Conservation (phyloP, 2,797 vertebrate species). For the Australoheros facetus region DNA sequence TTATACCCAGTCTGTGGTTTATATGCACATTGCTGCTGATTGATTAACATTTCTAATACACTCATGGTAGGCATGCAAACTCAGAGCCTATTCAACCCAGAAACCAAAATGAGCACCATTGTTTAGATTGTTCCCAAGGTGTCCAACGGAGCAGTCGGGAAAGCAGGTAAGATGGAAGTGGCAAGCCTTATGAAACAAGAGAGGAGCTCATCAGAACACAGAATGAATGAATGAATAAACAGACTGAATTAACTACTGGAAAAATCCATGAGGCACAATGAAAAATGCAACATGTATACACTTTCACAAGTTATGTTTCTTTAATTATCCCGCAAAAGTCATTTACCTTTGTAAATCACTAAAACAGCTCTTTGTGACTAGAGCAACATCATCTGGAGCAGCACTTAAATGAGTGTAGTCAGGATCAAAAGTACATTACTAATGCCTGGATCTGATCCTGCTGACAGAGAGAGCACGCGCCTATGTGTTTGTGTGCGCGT, state of each 20-base stretch:
- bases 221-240: neutral
- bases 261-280: neutral
- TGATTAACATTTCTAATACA: neutral
- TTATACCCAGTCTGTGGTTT: neutral
- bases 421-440: constrained; percentile 70
- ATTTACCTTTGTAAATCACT: constrained; percentile 10
- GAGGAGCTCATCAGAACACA: neutral
- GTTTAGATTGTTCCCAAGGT: neutral
- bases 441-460: constrained; percentile 51
- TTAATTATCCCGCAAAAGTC: neutral
- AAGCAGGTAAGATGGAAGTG: neutral
- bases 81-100: neutral
- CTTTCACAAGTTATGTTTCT: neutral
- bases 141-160: neutral
- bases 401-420: constrained; percentile 63
- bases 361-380: constrained; percentile 24
- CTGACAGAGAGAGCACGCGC: constrained; percentile 18
- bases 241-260: no score
- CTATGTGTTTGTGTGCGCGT: constrained; percentile 1
- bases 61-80: neutral
- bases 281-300: neutral
- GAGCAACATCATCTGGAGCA: constrained; percentile 53
- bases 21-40: neutral
- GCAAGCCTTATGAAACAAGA: neutral
- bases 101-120: neutral